Conservation (phyloP, 2,113 vertebrate species). For the Dinomys branickii region DNA sequence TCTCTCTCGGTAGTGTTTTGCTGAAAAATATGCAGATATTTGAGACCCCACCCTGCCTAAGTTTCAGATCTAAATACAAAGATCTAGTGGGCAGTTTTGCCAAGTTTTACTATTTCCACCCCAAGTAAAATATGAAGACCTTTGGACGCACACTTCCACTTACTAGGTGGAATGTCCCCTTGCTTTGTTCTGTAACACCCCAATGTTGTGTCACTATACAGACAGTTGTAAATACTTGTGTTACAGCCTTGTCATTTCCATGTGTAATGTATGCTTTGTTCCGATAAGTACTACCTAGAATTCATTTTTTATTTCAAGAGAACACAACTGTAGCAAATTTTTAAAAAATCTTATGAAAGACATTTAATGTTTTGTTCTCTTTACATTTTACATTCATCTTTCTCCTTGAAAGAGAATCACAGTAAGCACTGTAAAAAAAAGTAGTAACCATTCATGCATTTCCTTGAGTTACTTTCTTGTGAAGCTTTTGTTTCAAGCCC, state of each 20-base stretch:
- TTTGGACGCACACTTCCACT: neutral
- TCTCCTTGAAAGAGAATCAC: neutral
- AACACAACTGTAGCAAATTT: neutral
- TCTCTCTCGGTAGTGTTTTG: neutral
- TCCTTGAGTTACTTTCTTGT: conserved; percentile 52
- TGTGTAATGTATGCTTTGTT: neutral
- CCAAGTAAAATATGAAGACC: neutral
- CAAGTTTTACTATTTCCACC: neutral
- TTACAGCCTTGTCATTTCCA: neutral
- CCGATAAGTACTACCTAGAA: conserved; percentile 13
- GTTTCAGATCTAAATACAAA: neutral
- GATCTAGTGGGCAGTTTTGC: neutral
- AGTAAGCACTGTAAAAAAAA: neutral
- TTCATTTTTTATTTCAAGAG: conserved; percentile 1
- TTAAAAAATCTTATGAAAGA: neutral
- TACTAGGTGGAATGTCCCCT: neutral
- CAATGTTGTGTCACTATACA: neutral
- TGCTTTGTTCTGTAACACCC: neutral
- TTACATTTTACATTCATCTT: neutral
- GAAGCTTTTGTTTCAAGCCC: conserved; percentile 55
- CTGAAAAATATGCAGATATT: neutral
- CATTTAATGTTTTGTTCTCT: neutral
- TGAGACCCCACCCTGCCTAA: neutral
- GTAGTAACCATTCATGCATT: neutral
- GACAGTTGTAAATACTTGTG: neutral